Evolutionary conservation across 2,888 invertebrate species (phyloP).

Genomic region (Pegoplata infirma): DNA sequence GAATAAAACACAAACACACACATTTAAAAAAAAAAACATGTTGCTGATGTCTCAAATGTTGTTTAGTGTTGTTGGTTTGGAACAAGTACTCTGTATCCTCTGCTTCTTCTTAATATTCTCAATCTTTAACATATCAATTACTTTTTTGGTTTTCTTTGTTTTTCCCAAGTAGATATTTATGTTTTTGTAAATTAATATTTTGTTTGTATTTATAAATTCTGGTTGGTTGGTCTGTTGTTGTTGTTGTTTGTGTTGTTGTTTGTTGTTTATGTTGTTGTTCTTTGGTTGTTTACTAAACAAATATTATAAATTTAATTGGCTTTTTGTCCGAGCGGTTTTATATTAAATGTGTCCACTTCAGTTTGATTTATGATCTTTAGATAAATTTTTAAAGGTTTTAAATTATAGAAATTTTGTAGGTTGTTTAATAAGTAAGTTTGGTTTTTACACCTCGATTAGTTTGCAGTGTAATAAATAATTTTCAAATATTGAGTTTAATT

Average conservation of each 20-base stretch:
- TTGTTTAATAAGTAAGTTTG: slow-evolving; percentile 7
- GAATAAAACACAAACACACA: background rate
- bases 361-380: slow-evolving; percentile 53
- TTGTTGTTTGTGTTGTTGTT: slow-evolving; percentile 14
- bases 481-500: no score
- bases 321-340: slow-evolving; percentile 30
- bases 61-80: background rate
- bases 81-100: no score
- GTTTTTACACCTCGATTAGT: slow-evolving; percentile 12
- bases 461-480: no score
- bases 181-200: slow-evolving; percentile 41
- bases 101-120: background rate
- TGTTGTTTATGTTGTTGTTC: no score
- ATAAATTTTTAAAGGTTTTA: slow-evolving; percentile 37
- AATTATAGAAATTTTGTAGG: slow-evolving; percentile 30
- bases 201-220: slow-evolving; percentile 29
- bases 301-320: slow-evolving; percentile 47
- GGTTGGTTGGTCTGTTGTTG: slow-evolving; percentile 3
- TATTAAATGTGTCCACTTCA: slow-evolving; percentile 13
- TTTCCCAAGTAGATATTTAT: no score
- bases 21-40: no score
- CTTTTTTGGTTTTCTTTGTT: no score
- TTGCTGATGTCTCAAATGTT: background rate
- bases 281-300: slow-evolving; percentile 37
- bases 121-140: slow-evolving; percentile 42